Conservation (phyloP, 2,797 vertebrate genomes). For the Onychomys arenicola region DNA sequence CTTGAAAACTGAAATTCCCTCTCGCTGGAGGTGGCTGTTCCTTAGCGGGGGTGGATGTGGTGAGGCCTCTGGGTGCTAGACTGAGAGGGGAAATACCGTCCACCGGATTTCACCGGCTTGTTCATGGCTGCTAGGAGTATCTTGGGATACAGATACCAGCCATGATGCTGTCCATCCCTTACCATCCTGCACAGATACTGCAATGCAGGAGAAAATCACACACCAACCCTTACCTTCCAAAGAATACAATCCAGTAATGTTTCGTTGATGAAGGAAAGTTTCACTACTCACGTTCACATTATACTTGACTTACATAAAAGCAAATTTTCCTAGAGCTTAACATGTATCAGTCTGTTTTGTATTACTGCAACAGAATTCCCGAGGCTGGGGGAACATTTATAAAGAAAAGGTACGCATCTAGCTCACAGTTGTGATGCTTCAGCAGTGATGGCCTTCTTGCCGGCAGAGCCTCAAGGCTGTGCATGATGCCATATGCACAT, state of each 20-base stretch:
- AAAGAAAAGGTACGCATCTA: not conserved
- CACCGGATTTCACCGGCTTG: not conserved
- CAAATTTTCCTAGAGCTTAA: not conserved
- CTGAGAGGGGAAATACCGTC: not conserved
- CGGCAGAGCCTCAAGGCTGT: not conserved
- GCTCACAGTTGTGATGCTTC: not conserved
- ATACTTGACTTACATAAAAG: not conserved
- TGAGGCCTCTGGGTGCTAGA: not conserved
- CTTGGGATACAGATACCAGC: not conserved
- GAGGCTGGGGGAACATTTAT: not conserved
- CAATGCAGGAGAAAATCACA: not conserved
- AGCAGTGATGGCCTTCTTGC: not conserved
- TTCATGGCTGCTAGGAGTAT: not conserved
- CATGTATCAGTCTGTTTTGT: not conserved
- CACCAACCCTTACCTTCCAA: not conserved
- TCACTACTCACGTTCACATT: not conserved
- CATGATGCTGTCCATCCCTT: accelerated
- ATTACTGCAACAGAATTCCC: not conserved
- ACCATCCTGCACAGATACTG: not conserved
- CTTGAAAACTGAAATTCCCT: not conserved
- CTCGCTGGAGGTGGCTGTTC: not conserved
- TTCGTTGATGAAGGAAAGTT: not conserved
- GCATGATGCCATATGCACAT: accelerated
- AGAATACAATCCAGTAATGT: not conserved
- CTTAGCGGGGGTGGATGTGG: not conserved